Percentiles rank a stretch among this genome's conserved stretches.
phyloP scores from a whole-genome alignment of 1,140 invertebrate genomes.

The Delia radicum region DNA sequence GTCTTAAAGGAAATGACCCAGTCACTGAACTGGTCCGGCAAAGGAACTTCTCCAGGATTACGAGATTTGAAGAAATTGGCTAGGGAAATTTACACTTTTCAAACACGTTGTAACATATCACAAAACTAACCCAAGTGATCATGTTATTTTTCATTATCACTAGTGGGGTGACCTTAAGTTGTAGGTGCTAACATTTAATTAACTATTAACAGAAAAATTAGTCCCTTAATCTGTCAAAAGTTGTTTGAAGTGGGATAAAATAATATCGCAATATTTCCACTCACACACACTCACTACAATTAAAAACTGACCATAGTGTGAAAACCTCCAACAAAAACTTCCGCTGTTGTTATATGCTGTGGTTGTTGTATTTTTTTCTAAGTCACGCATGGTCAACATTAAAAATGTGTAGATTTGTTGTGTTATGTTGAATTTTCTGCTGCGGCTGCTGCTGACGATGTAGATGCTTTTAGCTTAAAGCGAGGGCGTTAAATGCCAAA shows the following conservation, averaged over 20 bases:
- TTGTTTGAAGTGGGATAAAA: neutral
- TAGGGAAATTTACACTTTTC: too few relatives aligned
- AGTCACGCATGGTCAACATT: slow-evolving; percentile 3
- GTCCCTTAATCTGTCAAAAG: neutral
- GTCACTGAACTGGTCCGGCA: too few relatives aligned
- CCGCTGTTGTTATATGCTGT: neutral
- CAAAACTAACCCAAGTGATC: too few relatives aligned
- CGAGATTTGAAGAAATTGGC: too few relatives aligned
- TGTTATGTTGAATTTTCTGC: neutral
- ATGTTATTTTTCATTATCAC: too few relatives aligned
- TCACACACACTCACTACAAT: neutral
- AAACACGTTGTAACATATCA: too few relatives aligned
- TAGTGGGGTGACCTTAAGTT: too few relatives aligned
- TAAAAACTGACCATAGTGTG: neutral
- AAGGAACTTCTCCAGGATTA: too few relatives aligned
- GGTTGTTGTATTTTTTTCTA: neutral
- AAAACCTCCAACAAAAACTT: neutral
- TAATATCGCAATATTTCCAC: neutral
- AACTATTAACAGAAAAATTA: too few relatives aligned
- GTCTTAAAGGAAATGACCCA: too few relatives aligned
- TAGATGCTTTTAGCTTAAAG: slow-evolving; percentile 1
- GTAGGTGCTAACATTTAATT: too few relatives aligned
- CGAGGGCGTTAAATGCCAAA: slow-evolving; percentile 20
- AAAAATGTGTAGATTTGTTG: neutral
- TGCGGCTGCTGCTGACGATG: neutral